Evolutionary conservation across 2,888 invertebrate genomes (phyloP).

Genomic region (Luperina nickerlii): DNA sequence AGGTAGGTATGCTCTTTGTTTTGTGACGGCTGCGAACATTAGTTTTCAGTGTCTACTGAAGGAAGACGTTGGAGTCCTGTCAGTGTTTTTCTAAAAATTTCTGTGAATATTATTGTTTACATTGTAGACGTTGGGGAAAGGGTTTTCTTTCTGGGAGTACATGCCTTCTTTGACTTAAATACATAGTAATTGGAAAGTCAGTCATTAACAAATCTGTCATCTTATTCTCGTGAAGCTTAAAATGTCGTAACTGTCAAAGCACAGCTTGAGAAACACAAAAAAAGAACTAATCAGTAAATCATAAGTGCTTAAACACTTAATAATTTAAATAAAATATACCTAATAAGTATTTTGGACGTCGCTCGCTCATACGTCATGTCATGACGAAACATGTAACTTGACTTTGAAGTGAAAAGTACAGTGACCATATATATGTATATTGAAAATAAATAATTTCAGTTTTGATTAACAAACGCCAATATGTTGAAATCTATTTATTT

Average conservation of each 20-base stretch:
- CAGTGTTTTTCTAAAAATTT: neutral
- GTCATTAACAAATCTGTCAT: neutral
- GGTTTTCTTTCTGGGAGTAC: neutral
- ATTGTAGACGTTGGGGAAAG: neutral
- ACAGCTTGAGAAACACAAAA: neutral
- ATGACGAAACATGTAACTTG: slow-evolving; percentile 76
- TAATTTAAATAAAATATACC: slow-evolving; percentile 77
- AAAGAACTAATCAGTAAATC: slow-evolving; percentile 13
- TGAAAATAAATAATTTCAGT: too few relatives aligned
- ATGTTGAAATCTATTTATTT: too few relatives aligned
- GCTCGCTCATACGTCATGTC: slow-evolving; percentile 73
- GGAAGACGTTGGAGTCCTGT: neutral
- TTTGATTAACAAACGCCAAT: too few relatives aligned
- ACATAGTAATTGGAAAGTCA: neutral
- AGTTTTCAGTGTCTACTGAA: neutral
- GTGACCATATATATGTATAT: slow-evolving; percentile 68
- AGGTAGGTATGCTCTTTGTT: slow-evolving; percentile 50
- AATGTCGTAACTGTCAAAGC: slow-evolving; percentile 46
- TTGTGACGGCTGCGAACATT: slow-evolving; percentile 25
- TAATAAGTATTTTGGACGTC: slow-evolving; percentile 75
- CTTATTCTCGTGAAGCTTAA: slow-evolving; percentile 4
- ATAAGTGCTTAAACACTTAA: slow-evolving; percentile 57
- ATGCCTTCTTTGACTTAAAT: neutral
- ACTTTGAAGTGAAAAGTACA: slow-evolving; percentile 73
- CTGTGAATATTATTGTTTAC: neutral